Conservation (phyloP, 2,888 invertebrate genomes). For the Lasioglossum pauxillum region DNA sequence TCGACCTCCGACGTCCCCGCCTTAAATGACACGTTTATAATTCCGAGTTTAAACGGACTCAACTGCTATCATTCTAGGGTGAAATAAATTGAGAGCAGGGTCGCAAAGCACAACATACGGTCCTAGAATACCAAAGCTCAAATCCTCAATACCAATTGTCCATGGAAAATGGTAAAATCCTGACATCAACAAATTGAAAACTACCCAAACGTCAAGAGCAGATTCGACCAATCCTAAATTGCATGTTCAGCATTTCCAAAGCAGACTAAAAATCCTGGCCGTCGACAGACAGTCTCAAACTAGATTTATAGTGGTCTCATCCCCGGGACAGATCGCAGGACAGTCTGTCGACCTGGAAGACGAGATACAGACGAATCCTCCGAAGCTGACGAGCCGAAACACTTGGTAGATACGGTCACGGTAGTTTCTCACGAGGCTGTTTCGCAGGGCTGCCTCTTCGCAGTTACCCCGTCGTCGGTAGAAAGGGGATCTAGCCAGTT, state of each 20-base stretch:
- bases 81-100: too few relatives aligned
- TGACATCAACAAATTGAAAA: too few relatives aligned
- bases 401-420: background rate
- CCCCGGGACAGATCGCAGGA: background rate
- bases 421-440: conserved; percentile 1
- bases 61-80: too few relatives aligned
- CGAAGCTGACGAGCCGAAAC: background rate
- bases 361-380: background rate
- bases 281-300: background rate
- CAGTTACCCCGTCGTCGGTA: background rate
- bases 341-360: background rate
- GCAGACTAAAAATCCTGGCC: background rate
- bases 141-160: too few relatives aligned
- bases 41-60: too few relatives aligned
- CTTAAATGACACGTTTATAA: too few relatives aligned
- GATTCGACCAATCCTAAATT: background rate
- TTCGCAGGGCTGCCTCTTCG: background rate
- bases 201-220: too few relatives aligned
- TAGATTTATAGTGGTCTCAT: background rate
- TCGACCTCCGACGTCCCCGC: too few relatives aligned
- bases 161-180: too few relatives aligned
- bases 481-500: conserved; percentile 16
- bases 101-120: too few relatives aligned
- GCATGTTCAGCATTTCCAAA: background rate
- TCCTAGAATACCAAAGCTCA: too few relatives aligned